These are phyloP conservation scores for Apaloderma vittatum DNA, from an alignment of 2,113 vertebrate species.

Conservation along the genomic window DNA sequence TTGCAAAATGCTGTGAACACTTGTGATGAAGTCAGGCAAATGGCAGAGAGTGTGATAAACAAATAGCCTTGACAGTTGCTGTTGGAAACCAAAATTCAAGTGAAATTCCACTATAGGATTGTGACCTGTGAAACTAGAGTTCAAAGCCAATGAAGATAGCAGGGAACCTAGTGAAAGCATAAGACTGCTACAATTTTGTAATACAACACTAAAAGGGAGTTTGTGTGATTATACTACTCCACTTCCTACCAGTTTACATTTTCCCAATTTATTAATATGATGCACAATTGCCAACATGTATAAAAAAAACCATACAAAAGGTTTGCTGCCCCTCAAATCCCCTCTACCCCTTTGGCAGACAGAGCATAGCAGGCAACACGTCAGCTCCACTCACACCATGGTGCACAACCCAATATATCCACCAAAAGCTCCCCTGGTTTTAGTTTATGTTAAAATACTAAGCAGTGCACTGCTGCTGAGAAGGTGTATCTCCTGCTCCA, in stretches of 20 bases:
- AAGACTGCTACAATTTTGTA: not conserved
- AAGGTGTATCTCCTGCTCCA: not conserved
- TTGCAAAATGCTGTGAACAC: not conserved
- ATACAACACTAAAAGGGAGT: not conserved
- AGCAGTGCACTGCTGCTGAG: not conserved
- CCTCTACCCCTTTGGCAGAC: not conserved
- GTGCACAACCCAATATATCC: not conserved
- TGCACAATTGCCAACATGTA: not conserved
- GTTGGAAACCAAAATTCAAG: not conserved
- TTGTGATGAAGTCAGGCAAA: not conserved
- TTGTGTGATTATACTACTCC: not conserved
- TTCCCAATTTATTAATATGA: not conserved
- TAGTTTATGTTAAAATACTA: not conserved
- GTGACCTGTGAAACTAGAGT: not conserved
- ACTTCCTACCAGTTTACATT: not conserved
- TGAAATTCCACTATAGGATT: not conserved
- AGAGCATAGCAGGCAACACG: not conserved
- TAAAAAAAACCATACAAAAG: not conserved
- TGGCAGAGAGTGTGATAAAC: not conserved
- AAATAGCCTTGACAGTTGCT: not conserved
- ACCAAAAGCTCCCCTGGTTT: not conserved
- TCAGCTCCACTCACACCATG: not conserved
- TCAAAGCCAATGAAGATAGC: not conserved
- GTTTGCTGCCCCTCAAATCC: not conserved
- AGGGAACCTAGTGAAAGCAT: not conserved